A percentile compares a stretch with the other conserved stretches of the same genome.
These are phyloP conservation scores for Pogonocherus hispidulus DNA, from an alignment of 2,888 invertebrate genomes.

Conservation along the genomic window DNA sequence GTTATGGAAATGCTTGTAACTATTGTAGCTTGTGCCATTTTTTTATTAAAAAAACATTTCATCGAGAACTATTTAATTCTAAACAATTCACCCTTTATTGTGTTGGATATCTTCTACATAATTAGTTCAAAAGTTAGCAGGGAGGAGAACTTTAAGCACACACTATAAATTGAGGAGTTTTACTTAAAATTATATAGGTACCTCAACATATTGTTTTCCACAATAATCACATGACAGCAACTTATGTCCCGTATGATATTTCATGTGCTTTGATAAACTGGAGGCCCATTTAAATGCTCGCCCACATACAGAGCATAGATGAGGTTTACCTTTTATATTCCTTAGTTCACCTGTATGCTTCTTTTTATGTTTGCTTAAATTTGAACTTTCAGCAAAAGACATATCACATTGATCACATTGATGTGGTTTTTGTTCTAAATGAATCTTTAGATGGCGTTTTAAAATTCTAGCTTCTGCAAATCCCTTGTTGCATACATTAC, in stretches of 20 bases:
- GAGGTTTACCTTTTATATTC: slow-evolving; percentile 68
- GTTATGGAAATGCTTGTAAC: too few species aligned
- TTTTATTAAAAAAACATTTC: too few species aligned
- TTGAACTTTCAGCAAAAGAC: slow-evolving; percentile 70
- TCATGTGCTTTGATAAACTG: slow-evolving; percentile 70
- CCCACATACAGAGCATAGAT: slow-evolving; percentile 69
- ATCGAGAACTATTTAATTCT: too few species aligned
- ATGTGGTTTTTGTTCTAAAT: slow-evolving; percentile 69
- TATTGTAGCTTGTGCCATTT: too few species aligned
- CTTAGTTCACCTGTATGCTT: slow-evolving; percentile 70
- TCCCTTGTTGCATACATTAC: slow-evolving; percentile 66
- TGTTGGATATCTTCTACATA: too few species aligned
- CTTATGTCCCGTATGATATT: slow-evolving; percentile 70
- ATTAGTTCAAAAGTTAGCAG: too few species aligned
- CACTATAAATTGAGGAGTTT: background rate
- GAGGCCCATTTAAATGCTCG: slow-evolving; percentile 70
- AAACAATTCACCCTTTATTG: too few species aligned
- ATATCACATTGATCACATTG: slow-evolving; percentile 69
- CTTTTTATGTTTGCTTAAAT: slow-evolving; percentile 70
- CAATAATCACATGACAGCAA: slow-evolving; percentile 68
- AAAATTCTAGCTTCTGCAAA: slow-evolving; percentile 68
- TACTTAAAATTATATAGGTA: slow-evolving; percentile 47
- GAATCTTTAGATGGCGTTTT: slow-evolving; percentile 69
- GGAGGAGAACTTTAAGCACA: too few species aligned
- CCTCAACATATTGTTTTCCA: slow-evolving; percentile 70